Evolutionary conservation across 1,140 invertebrate species (phyloP).

Genomic region (Sycophaga agraensis): DNA sequence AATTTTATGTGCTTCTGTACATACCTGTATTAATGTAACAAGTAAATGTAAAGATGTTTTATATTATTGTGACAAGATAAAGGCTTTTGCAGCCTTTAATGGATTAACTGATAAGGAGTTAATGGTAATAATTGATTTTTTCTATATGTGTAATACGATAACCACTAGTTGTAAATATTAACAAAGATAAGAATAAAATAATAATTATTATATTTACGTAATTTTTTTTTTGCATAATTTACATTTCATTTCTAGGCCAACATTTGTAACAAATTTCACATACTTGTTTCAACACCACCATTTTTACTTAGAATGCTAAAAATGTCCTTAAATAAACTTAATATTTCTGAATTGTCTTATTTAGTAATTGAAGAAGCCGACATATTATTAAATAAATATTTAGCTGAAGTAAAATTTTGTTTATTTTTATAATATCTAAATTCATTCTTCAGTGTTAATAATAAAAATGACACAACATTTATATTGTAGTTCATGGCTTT

Average conservation of each 20-base stretch:
- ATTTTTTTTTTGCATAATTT: neutral
- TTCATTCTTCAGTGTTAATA: neutral
- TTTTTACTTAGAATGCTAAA: constrained; percentile 43
- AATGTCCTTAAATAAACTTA: constrained; percentile 35
- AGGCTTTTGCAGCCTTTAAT: constrained; percentile 42
- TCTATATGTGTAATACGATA: neutral
- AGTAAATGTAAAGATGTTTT: constrained; percentile 37
- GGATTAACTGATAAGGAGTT: constrained; percentile 41
- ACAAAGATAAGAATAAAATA: too few species aligned
- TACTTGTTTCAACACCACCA: constrained; percentile 51
- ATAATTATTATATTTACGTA: neutral
- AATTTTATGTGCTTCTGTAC: constrained; percentile 46
- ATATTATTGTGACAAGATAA: constrained; percentile 29
- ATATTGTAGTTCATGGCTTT: constrained; percentile 31
- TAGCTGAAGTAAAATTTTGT: constrained; percentile 33
- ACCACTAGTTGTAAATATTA: neutral
- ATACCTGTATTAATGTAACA: constrained; percentile 38
- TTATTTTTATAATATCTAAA: too few species aligned
- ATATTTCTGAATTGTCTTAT: constrained; percentile 42
- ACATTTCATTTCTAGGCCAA: constrained; percentile 37
- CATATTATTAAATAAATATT: constrained; percentile 48
- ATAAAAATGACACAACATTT: neutral
- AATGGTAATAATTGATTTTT: constrained; percentile 33
- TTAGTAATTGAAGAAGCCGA: constrained; percentile 52
- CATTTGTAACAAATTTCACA: constrained; percentile 51